Conservation (phyloP, 2,888 invertebrate genomes). For the Drosophila sordidapex region DNA sequence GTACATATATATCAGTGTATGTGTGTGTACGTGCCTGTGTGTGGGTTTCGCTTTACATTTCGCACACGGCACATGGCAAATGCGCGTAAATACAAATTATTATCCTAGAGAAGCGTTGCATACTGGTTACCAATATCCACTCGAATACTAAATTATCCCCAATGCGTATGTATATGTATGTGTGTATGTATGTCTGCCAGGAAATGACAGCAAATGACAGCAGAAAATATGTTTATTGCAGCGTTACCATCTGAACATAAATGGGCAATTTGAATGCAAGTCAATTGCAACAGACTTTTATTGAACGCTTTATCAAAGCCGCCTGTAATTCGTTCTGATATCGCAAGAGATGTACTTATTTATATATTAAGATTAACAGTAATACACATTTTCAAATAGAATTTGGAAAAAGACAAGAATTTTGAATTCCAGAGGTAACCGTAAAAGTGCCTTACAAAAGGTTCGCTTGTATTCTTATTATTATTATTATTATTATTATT, state of each 20-base stretch:
- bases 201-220: conserved; percentile 21
- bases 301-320: background rate
- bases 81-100: conserved; percentile 54
- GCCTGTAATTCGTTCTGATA: background rate
- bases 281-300: conserved; percentile 1
- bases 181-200: background rate
- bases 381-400: background rate
- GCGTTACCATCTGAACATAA: background rate
- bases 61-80: conserved; percentile 42
- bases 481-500: too few relatives aligned
- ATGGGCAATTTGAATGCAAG: conserved; percentile 1
- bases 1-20: background rate
- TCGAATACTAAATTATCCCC: conserved; percentile 28
- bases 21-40: background rate
- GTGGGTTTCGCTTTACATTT: conserved; percentile 1
- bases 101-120: conserved; percentile 12
- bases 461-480: too few relatives aligned
- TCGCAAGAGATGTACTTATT: background rate
- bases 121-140: conserved; percentile 23
- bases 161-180: background rate
- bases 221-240: background rate
- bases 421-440: background rate
- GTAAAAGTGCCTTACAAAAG: background rate
- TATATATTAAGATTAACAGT: background rate
- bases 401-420: background rate